Conservation (phyloP, 2,797 vertebrate species). For the Notolepis coatsorum region DNA sequence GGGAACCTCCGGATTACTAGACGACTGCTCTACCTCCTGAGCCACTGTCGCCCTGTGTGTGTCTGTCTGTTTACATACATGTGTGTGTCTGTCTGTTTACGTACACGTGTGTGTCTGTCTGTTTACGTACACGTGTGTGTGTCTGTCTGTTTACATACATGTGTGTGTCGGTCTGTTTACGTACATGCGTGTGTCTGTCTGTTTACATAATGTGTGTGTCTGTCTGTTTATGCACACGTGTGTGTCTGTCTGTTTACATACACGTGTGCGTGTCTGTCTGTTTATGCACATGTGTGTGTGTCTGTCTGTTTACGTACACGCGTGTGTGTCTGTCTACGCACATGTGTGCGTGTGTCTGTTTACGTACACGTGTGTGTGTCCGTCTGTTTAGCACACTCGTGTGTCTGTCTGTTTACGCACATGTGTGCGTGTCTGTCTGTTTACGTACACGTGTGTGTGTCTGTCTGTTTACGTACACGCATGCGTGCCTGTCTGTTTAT, state of each 20-base stretch:
- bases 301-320: too few species aligned
- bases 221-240: neutral
- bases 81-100: neutral
- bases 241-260: constrained; percentile 6
- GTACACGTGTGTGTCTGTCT: neutral
- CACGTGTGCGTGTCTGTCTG: neutral
- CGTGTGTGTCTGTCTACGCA: too few species aligned
- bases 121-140: neutral
- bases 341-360: neutral
- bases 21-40: too few species aligned
- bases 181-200: neutral
- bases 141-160: constrained; percentile 1
- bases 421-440: too few species aligned
- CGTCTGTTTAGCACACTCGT: neutral
- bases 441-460: neutral
- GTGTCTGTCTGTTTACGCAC: constrained; percentile 6
- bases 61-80: too few species aligned
- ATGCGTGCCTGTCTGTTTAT: too few species aligned
- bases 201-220: neutral
- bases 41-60: too few species aligned
- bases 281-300: neutral
- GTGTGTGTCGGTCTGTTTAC: too few species aligned
- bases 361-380: neutral
- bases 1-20: too few species aligned
- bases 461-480: constrained; percentile 3